Base-by-base conservation (phyloP, 2,113 vertebrate genomes). In the Entomyzon cyanotis region DNA sequence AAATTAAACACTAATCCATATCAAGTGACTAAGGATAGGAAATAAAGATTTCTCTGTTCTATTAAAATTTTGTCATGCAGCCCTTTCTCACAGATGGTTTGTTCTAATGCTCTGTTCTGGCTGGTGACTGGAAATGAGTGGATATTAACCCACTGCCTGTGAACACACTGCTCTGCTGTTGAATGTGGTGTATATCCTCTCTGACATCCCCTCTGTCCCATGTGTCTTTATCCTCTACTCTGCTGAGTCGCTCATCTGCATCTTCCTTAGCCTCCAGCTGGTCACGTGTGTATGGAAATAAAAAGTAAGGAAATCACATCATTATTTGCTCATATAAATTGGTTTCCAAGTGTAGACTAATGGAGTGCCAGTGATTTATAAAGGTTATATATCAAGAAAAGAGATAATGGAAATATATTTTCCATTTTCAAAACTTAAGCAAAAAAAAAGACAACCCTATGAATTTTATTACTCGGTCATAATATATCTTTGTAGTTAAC, bases 281-380 rank as follows among this genome's bases (percentile, higher is more conserved):
- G 33, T 79, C 53, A 83, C 31, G 41, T 89, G 25, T 41, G 18
- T 58, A 30, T 73, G 49, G 62, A 74, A 87, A 79, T 59, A 71
- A 68, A 75, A 94, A 52, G 14, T 53, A 78, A 75, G 71, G 52
- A 41, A 78, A 93, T 49, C 9, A 6, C 35, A 35, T 69, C 46
- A 60, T 84, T 91, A 94, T 94, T 95, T 95, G 73, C 44, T 93
- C 49, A 50, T 35, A 68, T 50, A 79, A 91, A 64, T 93, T 50
- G 53, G 56, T 62, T 95, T 92, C 37, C 14, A 18, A 46, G 44
- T 47, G 63, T 52, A 91, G 64, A 60, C 20, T 94, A 87, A 89
- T 76, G 64, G 58, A 73, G 12, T 76, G 31, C 31, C 16, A 83
- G 33, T 87, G 81, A 95, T 89, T 91, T 89, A 73, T 87, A 83